phyloP scores from a whole-genome alignment of 2,113 vertebrate genomes.

The Alethe castanea region DNA sequence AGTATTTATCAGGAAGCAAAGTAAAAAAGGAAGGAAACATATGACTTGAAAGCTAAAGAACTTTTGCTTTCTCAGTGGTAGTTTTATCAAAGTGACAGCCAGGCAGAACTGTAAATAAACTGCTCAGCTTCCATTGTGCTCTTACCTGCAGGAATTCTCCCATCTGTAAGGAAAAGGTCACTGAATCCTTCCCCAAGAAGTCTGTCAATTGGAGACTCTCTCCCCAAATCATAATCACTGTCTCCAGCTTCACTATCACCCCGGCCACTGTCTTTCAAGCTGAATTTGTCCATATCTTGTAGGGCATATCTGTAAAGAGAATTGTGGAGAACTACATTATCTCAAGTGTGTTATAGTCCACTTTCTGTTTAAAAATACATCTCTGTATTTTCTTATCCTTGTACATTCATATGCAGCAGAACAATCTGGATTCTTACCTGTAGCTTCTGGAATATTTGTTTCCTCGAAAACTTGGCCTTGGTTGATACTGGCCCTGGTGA shows the following conservation, averaged over 20 bases:
- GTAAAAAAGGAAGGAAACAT: background rate
- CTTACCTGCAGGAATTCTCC: constrained; percentile 94
- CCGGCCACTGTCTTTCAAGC: constrained; percentile 96
- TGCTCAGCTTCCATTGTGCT: background rate
- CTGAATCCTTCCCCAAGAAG: constrained; percentile 95
- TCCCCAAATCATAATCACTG: constrained; percentile 95
- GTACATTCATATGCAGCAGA: background rate
- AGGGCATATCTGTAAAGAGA: constrained; percentile 86
- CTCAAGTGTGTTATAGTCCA: accelerated
- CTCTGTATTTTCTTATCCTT: background rate
- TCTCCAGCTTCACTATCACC: constrained; percentile 98
- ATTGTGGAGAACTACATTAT: background rate
- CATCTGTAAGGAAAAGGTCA: constrained; percentile 92
- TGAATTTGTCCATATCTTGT: constrained; percentile 99
- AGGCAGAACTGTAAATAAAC: constrained; percentile 43
- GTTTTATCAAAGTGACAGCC: constrained; percentile 33
- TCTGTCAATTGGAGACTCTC: constrained; percentile 94
- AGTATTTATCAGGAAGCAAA: background rate
- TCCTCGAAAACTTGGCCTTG: constrained; percentile 97
- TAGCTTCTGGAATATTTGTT: constrained; percentile 99
- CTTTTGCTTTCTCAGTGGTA: constrained; percentile 18
- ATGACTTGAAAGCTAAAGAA: constrained; percentile 5
- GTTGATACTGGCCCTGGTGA: constrained; percentile 98
- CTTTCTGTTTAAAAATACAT: background rate
- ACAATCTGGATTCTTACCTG: constrained; percentile 81